Percentiles rank a stretch among this genome's conserved stretches.
Evolutionary conservation across 2,888 invertebrate species (phyloP).

Genomic region (Aphodius granarius): DNA sequence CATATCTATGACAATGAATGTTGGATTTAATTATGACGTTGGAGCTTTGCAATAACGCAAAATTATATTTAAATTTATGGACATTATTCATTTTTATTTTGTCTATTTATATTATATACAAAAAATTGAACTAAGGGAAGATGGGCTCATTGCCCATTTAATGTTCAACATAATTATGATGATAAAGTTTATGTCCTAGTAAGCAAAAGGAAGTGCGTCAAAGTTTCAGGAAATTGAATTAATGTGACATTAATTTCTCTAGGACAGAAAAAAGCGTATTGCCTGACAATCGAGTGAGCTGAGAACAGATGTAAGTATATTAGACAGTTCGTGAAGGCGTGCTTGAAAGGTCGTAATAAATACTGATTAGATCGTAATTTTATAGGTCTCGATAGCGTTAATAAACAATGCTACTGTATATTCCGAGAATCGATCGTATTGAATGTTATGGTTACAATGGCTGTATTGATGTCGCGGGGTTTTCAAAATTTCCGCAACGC

Average conservation of each 20-base stretch:
- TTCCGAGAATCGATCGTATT: constrained; percentile 2
- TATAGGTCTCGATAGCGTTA: not conserved
- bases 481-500: not conserved
- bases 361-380: constrained; percentile 11
- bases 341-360: constrained; percentile 9
- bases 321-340: not conserved
- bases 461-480: constrained; percentile 2
- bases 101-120: no score
- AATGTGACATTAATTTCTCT: not conserved
- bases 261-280: not conserved
- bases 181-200: not conserved
- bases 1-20: not conserved
- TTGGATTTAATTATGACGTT: not conserved
- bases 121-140: no score
- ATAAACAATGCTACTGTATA: not conserved
- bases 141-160: no score
- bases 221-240: not conserved
- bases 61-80: not conserved
- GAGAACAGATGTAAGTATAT: constrained; percentile 6
- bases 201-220: not conserved
- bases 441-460: constrained; percentile 4
- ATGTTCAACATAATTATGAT: no score
- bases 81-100: not conserved
- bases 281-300: not conserved
- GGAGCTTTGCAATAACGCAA: not conserved